phyloP scores from a whole-genome alignment of 2,888 invertebrate species.

The Dendrolimus pini region DNA sequence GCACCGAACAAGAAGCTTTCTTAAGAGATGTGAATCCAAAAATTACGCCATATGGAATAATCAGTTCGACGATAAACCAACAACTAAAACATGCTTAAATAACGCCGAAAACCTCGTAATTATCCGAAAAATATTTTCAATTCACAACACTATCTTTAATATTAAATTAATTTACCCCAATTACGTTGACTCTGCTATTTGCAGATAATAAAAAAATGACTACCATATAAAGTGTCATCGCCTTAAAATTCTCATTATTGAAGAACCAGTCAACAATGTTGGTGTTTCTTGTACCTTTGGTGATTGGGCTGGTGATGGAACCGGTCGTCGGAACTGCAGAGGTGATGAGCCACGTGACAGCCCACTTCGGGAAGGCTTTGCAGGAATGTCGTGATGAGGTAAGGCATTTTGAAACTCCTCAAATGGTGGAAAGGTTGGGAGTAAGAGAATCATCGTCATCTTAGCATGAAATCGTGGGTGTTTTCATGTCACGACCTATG shows the following conservation, averaged over 20 bases:
- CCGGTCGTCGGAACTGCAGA: constrained; percentile 47
- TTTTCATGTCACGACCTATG: neutral
- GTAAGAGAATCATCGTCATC: neutral
- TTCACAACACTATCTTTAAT: neutral
- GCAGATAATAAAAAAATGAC: neutral
- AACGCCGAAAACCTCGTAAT: neutral
- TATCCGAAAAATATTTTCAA: neutral
- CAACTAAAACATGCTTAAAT: too few species aligned
- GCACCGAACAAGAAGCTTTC: too few species aligned
- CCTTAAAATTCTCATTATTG: neutral
- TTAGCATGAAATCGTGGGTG: too few species aligned
- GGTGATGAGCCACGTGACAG: constrained; percentile 68
- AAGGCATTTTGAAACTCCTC: constrained; percentile 7
- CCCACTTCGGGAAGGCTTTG: constrained; percentile 58
- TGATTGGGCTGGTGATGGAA: constrained; percentile 24
- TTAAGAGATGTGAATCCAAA: too few species aligned
- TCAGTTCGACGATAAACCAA: too few species aligned
- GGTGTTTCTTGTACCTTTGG: constrained; percentile 15
- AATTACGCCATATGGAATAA: too few species aligned
- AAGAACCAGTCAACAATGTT: neutral
- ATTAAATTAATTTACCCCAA: neutral
- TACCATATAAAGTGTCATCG: neutral
- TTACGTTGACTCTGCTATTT: neutral
- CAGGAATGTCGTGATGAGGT: constrained; percentile 64
- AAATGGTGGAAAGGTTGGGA: neutral